Base-by-base conservation (phyloP, 2,113 vertebrate genomes). In the Nothocercus julius region DNA sequence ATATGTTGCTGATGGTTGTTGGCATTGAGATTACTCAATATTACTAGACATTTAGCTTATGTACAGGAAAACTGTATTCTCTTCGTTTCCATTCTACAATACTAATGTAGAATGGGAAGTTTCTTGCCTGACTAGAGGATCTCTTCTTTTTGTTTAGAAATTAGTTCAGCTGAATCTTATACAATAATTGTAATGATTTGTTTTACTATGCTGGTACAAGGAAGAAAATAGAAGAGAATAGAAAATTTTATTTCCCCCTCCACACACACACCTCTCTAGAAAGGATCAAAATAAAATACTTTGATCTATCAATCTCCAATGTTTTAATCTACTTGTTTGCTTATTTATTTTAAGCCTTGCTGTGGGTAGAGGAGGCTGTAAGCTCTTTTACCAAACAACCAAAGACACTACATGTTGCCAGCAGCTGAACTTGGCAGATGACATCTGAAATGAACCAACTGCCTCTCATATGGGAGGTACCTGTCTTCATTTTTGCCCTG, bases 351-450 rank as follows among this genome's bases (percentile, higher is more conserved):
- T 34, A 85, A 75, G 24, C 24, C 25, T 49, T 49, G 49, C 49
- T 11, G 20, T 49, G 49, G 14, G 11, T 6, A 74, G 18, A 56
- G 9, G 5, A 9, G 44, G 1, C 2, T 30, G 2, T 11, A 10
- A 30, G 18, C 27, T 69, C 22, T 61, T 42, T 24, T 78, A 19
- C 38, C 7, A 36, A 17, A 64, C 3, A 56, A 40, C 11, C 36
- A 5, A 15, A n/a, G 6, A 61, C 16, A 30, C 6, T 2, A 4
- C 5, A 5, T 0, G 0, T 11, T 81, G 34, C 5, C 56, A 42
- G 1, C 16, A 21, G 27, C 19, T 82, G 8, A 45, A 30, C 1
- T 0, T 16, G 28, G 67, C 5, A 53, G 18, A 42, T 15, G 8
- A 58, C 17, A 58, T 32, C 28, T 11, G 16, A 54, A 20, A 36